Conservation (phyloP, 2,888 invertebrate genomes). For the Chouioia cunea region DNA sequence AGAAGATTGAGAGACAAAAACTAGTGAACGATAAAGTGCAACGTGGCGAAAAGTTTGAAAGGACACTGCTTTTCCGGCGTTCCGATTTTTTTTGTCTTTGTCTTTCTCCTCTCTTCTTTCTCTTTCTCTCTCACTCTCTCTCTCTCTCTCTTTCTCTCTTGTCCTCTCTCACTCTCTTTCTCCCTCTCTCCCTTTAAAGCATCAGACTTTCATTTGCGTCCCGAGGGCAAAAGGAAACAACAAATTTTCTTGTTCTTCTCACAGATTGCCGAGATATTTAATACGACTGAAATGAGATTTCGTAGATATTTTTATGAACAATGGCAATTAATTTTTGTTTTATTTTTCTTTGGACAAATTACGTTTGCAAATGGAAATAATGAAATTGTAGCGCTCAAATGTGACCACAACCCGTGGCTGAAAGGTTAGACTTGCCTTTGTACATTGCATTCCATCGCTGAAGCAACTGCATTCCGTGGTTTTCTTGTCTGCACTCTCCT, state of each 20-base stretch:
- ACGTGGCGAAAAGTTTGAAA: slow-evolving; percentile 30
- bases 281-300: not conserved
- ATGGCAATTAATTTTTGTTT: too few relatives aligned
- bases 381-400: too few relatives aligned
- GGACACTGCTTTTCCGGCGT: slow-evolving; percentile 20
- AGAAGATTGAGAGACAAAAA: slow-evolving; percentile 35
- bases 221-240: slow-evolving; percentile 28
- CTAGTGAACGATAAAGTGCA: not conserved
- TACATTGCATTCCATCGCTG: too few relatives aligned
- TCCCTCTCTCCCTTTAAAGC: not conserved
- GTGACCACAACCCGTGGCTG: too few relatives aligned
- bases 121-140: not conserved
- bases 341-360: too few relatives aligned
- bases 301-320: too few relatives aligned
- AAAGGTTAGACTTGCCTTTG: too few relatives aligned
- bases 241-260: slow-evolving; percentile 15
- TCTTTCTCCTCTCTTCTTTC: not conserved
- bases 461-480: too few relatives aligned
- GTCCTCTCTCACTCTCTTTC: slow-evolving; percentile 1
- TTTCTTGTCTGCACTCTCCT: too few relatives aligned
- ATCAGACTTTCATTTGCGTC: slow-evolving; percentile 22
- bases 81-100: slow-evolving; percentile 18
- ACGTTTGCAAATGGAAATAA: too few relatives aligned
- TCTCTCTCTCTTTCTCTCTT: not conserved
- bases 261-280: slow-evolving; percentile 29